These are phyloP conservation scores for Nixonia krombeini DNA, from an alignment of 1,140 invertebrate genomes.

Conservation along the genomic window DNA sequence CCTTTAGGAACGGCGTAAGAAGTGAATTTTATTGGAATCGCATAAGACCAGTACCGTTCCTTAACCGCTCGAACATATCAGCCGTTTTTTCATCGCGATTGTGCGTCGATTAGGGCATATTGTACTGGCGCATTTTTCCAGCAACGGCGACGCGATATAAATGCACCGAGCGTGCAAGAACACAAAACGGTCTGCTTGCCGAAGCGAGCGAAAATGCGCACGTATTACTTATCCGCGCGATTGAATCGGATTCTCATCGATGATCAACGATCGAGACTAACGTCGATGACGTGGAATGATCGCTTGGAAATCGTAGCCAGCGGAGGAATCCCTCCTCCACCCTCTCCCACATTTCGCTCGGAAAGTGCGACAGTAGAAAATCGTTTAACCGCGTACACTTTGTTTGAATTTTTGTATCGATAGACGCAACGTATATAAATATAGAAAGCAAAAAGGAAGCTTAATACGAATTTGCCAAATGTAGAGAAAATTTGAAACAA, in stretches of 20 bases:
- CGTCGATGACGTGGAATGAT: slow-evolving; percentile 60
- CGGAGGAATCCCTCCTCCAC: slow-evolving; percentile 19
- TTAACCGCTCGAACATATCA: too few relatives aligned
- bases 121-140: too few relatives aligned
- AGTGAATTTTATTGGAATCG: too few relatives aligned
- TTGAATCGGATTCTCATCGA: slow-evolving; percentile 47
- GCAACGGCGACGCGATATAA: not conserved
- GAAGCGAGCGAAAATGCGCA: not conserved
- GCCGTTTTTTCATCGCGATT: too few relatives aligned
- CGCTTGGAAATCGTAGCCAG: slow-evolving; percentile 49
- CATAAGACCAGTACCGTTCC: too few relatives aligned
- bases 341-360: too few relatives aligned
- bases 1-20: too few relatives aligned
- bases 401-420: not conserved
- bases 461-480: too few relatives aligned
- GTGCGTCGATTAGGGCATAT: too few relatives aligned
- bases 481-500: too few relatives aligned
- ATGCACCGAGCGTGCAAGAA: not conserved
- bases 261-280: slow-evolving; percentile 56
- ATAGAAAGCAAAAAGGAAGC: not conserved
- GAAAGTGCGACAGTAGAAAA: not conserved
- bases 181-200: too few relatives aligned
- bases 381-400: not conserved
- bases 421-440: not conserved
- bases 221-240: slow-evolving; percentile 32